A percentile compares a stretch with the other conserved stretches of the same genome.
Conservation (phyloP, 2,113 vertebrate genomes). For the Tretioscincus oriximinensis region DNA sequence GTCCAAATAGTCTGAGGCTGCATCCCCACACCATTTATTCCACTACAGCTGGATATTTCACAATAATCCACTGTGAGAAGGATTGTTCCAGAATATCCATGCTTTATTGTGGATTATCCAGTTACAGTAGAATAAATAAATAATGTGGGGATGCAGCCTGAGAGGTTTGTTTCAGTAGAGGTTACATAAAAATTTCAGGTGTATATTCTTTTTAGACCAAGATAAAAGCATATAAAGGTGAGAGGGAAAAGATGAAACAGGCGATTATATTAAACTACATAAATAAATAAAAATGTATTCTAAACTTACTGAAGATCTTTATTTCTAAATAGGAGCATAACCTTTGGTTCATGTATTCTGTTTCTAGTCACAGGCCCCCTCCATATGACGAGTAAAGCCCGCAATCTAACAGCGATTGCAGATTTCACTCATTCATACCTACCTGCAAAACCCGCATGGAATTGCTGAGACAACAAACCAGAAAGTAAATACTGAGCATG, state of each 20-base stretch:
- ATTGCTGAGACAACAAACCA: no score
- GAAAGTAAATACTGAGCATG: no score
- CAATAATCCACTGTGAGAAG: no score
- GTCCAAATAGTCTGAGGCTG: neutral
- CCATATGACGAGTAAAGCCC: no score
- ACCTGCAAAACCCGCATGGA: no score
- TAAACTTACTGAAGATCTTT: neutral
- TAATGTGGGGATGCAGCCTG: neutral
- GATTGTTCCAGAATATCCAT: no score
- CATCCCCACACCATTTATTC: no score
- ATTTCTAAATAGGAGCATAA: neutral
- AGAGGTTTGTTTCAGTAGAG: slow-evolving; percentile 36
- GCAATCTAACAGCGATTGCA: no score
- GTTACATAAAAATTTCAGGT: slow-evolving; percentile 21
- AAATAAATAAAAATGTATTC: slow-evolving; percentile 25
- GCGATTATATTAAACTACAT: slow-evolving; percentile 30
- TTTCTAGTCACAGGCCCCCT: neutral
- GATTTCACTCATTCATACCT: no score
- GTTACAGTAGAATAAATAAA: no score
- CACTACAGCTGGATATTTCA: no score
- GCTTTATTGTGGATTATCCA: no score
- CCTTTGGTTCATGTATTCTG: neutral
- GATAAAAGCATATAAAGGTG: slow-evolving; percentile 47
- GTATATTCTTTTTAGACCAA: slow-evolving; percentile 64
- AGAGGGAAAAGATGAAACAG: slow-evolving; percentile 23